A percentile compares a stretch with the other conserved stretches of the same genome.
Conservation (phyloP, 1,140 invertebrate genomes). For the Anastrepha ludens region DNA sequence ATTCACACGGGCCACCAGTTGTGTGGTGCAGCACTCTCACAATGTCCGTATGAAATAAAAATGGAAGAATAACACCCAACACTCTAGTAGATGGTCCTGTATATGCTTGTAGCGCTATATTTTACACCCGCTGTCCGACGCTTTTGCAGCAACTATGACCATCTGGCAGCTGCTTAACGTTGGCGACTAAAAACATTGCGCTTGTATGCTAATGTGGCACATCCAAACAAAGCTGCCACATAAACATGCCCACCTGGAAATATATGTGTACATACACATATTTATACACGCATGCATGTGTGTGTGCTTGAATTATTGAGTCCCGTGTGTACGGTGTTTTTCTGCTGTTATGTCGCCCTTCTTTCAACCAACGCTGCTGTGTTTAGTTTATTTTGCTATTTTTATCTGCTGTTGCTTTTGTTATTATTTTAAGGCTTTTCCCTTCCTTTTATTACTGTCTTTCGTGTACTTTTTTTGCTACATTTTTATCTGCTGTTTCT, state of each 20-base stretch:
- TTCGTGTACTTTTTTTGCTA: not conserved
- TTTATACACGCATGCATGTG: not conserved
- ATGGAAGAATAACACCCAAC: not conserved
- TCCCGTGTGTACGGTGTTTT: not conserved
- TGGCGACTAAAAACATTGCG: conserved; percentile 18
- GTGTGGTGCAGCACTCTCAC: not conserved
- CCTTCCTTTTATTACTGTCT: not conserved
- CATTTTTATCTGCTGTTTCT: not conserved
- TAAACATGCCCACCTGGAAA: conserved; percentile 22
- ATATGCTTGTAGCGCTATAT: not conserved
- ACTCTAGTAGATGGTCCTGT: not conserved
- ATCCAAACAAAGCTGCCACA: conserved; percentile 3
- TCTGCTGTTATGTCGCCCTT: not conserved
- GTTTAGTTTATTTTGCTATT: conserved; percentile 17
- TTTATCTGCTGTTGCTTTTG: conserved; percentile 9
- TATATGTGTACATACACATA: not conserved
- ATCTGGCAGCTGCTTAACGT: conserved; percentile 8
- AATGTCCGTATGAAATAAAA: not conserved
- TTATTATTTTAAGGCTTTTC: not conserved
- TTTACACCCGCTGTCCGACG: not conserved
- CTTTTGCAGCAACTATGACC: conserved; percentile 28
- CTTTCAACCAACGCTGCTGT: not conserved
- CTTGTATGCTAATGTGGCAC: conserved; percentile 36
- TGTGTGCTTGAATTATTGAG: not conserved
- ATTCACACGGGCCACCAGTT: not conserved